Conservation (phyloP, 1,140 invertebrate genomes). For the Hirudo medicinalis region DNA sequence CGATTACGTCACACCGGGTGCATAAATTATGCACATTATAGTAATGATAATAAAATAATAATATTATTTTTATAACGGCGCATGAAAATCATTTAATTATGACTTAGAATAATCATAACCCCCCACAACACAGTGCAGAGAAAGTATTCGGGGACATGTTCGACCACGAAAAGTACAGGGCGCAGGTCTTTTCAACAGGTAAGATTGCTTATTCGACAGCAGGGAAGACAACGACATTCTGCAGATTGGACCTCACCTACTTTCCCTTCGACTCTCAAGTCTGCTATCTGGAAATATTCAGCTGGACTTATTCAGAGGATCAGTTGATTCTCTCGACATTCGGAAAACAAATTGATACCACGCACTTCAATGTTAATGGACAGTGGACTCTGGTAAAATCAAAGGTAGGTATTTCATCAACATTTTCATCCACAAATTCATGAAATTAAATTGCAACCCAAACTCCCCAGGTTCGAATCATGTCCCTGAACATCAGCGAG, state of each 20-base stretch:
- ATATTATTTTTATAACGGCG: too few relatives aligned
- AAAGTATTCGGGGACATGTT: slow-evolving; percentile 8
- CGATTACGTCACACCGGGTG: too few relatives aligned
- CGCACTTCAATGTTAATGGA: neutral
- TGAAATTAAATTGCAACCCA: neutral
- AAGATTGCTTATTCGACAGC: neutral
- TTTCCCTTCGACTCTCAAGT: slow-evolving; percentile 12
- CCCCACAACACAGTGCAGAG: neutral
- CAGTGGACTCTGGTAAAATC: neutral
- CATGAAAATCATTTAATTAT: too few relatives aligned
- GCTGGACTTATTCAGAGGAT: neutral
- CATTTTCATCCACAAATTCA: neutral
- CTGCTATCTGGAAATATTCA: slow-evolving; percentile 8
- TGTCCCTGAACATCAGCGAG: neutral
- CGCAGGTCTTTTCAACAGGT: neutral
- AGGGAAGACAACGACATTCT: slow-evolving; percentile 12
- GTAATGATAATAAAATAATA: too few relatives aligned
- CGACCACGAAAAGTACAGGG: slow-evolving; percentile 9
- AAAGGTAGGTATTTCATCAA: neutral
- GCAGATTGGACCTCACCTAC: slow-evolving; percentile 11
- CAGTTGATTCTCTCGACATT: neutral
- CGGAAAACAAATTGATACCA: neutral
- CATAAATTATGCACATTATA: too few relatives aligned
- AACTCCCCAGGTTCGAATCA: neutral
- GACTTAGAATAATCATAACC: too few relatives aligned